Evolutionary conservation across 1,140 invertebrate species (phyloP).

Genomic region (Drusus annulatus): DNA sequence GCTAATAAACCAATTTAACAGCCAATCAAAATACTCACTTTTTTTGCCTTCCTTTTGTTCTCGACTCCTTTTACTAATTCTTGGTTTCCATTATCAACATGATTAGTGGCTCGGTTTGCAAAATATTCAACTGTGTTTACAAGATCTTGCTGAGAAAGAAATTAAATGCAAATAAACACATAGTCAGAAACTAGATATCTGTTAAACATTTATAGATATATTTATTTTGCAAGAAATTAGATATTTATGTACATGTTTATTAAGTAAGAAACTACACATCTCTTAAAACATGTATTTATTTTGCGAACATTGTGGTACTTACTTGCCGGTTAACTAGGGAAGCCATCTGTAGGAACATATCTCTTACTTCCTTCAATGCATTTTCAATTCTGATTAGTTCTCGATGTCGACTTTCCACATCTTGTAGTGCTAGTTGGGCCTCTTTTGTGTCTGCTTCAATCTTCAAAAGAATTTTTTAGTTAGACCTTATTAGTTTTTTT

Average conservation of each 20-base stretch:
- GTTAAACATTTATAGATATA: not conserved
- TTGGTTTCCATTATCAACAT: conserved; percentile 75
- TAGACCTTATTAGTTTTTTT: not conserved
- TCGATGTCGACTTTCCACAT: conserved; percentile 86
- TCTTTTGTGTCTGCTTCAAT: conserved; percentile 86
- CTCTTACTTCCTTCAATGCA: conserved; percentile 84
- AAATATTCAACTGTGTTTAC: conserved; percentile 82
- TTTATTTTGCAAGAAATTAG: no score
- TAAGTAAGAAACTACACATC: not conserved
- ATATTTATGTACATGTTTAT: no score
- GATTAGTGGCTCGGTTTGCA: conserved; percentile 77
- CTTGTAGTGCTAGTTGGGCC: conserved; percentile 85
- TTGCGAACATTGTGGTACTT: conserved; percentile 40
- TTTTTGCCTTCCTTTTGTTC: conserved; percentile 62
- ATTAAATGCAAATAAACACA: not conserved
- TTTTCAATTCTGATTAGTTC: conserved; percentile 89
- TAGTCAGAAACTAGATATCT: not conserved
- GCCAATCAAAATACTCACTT: conserved; percentile 59
- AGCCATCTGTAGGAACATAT: conserved; percentile 88
- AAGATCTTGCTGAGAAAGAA: conserved; percentile 75
- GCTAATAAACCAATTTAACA: not conserved
- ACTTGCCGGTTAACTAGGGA: conserved; percentile 83
- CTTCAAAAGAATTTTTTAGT: conserved; percentile 65
- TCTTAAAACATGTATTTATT: not conserved
- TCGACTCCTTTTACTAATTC: conserved; percentile 65